Percentiles rank a stretch among this genome's conserved stretches.
Evolutionary conservation across 2,888 invertebrate species (phyloP).

Genomic region (Orthosia gothica): DNA sequence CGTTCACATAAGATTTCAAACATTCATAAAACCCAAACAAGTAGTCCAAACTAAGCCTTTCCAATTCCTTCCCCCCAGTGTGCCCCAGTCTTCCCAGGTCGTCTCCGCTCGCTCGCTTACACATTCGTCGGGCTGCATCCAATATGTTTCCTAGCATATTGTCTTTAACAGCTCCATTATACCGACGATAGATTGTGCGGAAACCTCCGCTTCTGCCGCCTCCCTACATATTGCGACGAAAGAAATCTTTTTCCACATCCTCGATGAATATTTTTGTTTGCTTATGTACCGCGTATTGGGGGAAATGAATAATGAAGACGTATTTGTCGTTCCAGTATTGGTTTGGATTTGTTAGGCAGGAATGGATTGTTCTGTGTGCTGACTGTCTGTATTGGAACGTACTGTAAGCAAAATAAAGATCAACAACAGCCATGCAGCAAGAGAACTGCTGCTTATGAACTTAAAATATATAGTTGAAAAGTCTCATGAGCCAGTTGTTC

Average conservation of each 20-base stretch:
- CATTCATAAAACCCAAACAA: neutral
- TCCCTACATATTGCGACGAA: constrained; percentile 67
- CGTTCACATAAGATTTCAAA: neutral
- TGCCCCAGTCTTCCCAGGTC: constrained; percentile 67
- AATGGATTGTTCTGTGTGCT: constrained; percentile 20
- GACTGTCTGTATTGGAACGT: constrained; percentile 18
- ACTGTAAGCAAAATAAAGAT: neutral
- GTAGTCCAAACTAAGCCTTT: neutral
- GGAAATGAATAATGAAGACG: constrained; percentile 63
- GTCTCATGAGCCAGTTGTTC: neutral
- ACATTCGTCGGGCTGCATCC: constrained; percentile 90
- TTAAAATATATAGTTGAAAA: neutral
- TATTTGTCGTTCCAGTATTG: constrained; percentile 53
- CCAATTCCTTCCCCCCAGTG: constrained; percentile 65
- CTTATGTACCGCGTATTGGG: constrained; percentile 47
- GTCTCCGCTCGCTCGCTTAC: constrained; percentile 88
- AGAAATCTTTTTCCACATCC: constrained; percentile 72
- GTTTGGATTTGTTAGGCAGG: constrained; percentile 23
- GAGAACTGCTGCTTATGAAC: neutral
- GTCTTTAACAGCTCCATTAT: constrained; percentile 91
- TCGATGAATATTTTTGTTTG: constrained; percentile 85
- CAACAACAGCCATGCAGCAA: neutral
- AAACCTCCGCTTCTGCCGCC: constrained; percentile 67
- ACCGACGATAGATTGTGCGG: constrained; percentile 82
- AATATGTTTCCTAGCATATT: constrained; percentile 91